Evolutionary conservation across 2,113 vertebrate species (phyloP), one percentile per base, ranked within the genome.

Genomic region (Xenus cinereus): DNA sequence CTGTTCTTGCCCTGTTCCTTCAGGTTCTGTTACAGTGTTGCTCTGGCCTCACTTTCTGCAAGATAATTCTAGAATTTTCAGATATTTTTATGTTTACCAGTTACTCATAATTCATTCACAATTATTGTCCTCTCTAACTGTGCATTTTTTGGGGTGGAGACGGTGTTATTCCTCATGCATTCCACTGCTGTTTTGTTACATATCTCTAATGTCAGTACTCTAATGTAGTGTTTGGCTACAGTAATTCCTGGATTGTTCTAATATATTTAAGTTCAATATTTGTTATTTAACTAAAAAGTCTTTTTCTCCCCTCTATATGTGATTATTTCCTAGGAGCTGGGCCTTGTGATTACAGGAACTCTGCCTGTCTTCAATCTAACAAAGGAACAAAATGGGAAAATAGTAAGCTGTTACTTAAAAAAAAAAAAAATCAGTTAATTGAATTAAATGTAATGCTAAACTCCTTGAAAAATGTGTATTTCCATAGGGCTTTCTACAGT

Each of bases 301-400:
- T 62, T 84, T 83, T 85, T 77, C 33, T 78, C 7, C 6, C 5
- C 17, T 45, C n/a, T 95, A 14, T 77, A 17, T 89, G 54, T 95
- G 20, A 26, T 86, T 91, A 37, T 93, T 84, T 91, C 82, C 48
- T 97, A 99, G 99, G 99, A 99, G 93, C 97, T 99, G 87, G 99
- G 99, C 68, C 98, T 99, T 93, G 99, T 99, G 94, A 99, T 99
- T 93, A 99, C 99, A 22, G 99, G 99, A 91, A 99, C 99, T 4
- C 97, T 99, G 56, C 99, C 99, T 14, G 99, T 99, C 92, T 99
- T 99, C 97, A 99, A 99, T 91, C 98, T 98, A 95, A 99, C 99
- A 26, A 98, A 94, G 76, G 98, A 97, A 92, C 98, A 97, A 79
- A 97, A 97, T 81, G 96, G 95, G 43, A 97, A 97, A 87, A 97